Evolutionary conservation across 1,140 invertebrate genomes (phyloP).

Genomic region (Drosophila busckii): DNA sequence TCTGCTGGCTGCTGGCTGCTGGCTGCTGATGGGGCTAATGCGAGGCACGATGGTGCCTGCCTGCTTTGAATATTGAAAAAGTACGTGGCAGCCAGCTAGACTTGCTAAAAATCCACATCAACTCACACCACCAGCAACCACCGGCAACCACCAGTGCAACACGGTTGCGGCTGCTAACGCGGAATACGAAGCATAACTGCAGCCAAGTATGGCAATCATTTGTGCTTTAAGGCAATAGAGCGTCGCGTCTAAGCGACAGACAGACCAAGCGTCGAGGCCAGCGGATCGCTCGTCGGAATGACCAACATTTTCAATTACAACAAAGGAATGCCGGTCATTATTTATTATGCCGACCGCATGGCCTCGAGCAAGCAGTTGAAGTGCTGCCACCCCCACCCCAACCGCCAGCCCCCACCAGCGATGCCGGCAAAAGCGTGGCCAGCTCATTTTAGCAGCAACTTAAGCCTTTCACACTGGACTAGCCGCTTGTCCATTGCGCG

Average conservation of each 20-base stretch:
- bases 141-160: conserved; percentile 29
- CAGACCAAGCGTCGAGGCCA: too few species aligned
- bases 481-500: conserved; percentile 47
- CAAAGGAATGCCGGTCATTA: conserved; percentile 76
- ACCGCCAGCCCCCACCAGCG: neutral
- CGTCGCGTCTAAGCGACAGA: conserved; percentile 44
- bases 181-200: conserved; percentile 60
- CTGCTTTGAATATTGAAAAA: conserved; percentile 77
- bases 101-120: neutral
- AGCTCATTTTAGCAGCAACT: conserved; percentile 63
- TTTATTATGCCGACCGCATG: conserved; percentile 77
- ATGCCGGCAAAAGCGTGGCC: neutral
- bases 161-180: neutral
- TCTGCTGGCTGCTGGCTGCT: neutral
- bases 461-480: conserved; percentile 68
- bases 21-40: conserved; percentile 43
- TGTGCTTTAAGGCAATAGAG: conserved; percentile 66
- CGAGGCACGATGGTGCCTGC: conserved; percentile 61
- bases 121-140: neutral
- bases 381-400: neutral
- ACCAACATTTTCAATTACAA: conserved; percentile 78
- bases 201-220: conserved; percentile 76
- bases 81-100: conserved; percentile 54
- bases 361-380: conserved; percentile 50
- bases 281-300: conserved; percentile 43